Evolutionary conservation across 2,113 vertebrate genomes (phyloP).

Genomic region (Mastomys coucha): DNA sequence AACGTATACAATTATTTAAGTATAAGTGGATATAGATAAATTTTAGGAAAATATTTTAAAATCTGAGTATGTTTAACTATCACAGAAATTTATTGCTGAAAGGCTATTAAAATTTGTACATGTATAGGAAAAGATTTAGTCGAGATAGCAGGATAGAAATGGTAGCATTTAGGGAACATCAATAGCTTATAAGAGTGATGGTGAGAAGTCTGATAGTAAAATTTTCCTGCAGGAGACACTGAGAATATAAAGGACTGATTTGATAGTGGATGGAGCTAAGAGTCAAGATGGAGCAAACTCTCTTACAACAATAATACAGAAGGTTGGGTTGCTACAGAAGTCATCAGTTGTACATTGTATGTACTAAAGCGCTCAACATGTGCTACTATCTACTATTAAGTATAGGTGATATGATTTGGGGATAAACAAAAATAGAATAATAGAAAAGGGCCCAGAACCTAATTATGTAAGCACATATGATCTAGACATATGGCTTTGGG

Average conservation of each 20-base stretch:
- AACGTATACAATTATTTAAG: neutral
- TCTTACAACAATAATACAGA: neutral
- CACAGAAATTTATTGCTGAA: constrained; percentile 36
- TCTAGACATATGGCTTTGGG: neutral
- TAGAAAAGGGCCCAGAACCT: neutral
- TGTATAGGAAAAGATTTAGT: neutral
- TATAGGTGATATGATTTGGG: neutral
- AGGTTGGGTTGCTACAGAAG: neutral
- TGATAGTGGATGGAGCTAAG: neutral
- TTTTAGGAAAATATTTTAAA: constrained; percentile 42
- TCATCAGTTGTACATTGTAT: neutral
- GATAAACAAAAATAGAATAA: neutral
- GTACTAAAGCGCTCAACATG: neutral
- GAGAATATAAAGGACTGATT: neutral
- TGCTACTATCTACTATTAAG: constrained; percentile 22
- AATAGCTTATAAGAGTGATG: neutral
- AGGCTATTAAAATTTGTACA: neutral
- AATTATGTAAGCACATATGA: neutral
- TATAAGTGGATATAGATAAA: neutral
- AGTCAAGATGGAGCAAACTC: neutral
- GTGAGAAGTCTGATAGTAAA: neutral
- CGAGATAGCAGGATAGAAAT: neutral
- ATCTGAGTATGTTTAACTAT: neutral
- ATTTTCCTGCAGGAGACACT: neutral
- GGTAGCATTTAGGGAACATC: constrained; percentile 20